Evolutionary conservation across 1,140 invertebrate species (phyloP).

Genomic region (Dryas iulia): DNA sequence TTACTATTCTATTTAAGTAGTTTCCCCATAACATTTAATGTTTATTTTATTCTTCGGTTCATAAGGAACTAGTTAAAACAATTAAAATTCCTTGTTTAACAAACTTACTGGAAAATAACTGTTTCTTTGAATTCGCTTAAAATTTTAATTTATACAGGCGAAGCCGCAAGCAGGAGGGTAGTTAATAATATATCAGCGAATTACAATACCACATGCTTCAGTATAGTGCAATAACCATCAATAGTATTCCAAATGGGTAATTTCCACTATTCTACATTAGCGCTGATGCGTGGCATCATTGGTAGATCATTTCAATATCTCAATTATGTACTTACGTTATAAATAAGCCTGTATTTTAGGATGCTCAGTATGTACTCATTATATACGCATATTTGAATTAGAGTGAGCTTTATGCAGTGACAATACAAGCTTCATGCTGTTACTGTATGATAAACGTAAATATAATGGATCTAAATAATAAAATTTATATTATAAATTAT

Average conservation of each 20-base stretch:
- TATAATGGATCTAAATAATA: too few relatives aligned
- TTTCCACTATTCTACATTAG: constrained; percentile 17
- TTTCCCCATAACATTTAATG: too few relatives aligned
- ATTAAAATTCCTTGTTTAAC: too few relatives aligned
- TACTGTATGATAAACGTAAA: too few relatives aligned
- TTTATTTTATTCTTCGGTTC: too few relatives aligned
- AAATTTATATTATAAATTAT: too few relatives aligned
- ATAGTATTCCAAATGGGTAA: constrained; percentile 2
- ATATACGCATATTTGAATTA: not conserved
- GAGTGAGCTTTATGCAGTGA: not conserved
- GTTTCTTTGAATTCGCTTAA: too few relatives aligned
- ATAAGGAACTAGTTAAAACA: too few relatives aligned
- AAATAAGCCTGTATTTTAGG: not conserved
- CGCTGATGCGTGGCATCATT: constrained; percentile 1
- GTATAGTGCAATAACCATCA: not conserved
- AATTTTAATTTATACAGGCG: too few relatives aligned
- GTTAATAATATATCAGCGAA: not conserved
- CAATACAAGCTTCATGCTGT: not conserved
- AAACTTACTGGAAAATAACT: too few relatives aligned
- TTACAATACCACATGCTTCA: not conserved
- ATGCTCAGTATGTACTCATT: not conserved
- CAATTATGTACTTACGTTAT: not conserved
- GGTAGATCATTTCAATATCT: constrained; percentile 2
- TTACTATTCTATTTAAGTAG: too few relatives aligned
- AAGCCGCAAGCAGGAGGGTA: too few relatives aligned